These are phyloP conservation scores for Ecliptopera silaceata DNA, from an alignment of 2,888 invertebrate genomes.

Conservation along the genomic window DNA sequence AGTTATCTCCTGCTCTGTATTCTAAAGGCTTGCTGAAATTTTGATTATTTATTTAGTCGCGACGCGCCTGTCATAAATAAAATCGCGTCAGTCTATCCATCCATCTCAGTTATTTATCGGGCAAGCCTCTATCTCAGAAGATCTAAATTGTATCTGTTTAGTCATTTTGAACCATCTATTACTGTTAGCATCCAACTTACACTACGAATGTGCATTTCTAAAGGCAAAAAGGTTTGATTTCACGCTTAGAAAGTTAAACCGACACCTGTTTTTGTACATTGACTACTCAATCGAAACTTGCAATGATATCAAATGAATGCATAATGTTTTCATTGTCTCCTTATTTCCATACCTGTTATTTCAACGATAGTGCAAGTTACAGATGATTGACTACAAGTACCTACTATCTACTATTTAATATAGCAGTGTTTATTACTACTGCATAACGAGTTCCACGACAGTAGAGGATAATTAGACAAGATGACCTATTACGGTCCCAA, in stretches of 20 bases:
- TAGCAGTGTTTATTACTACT: neutral
- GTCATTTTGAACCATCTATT: neutral
- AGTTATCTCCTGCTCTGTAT: constrained; percentile 81
- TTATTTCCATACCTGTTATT: constrained; percentile 26
- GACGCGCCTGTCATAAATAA: neutral
- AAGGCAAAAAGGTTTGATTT: constrained; percentile 12
- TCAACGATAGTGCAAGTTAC: constrained; percentile 17
- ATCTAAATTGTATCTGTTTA: neutral
- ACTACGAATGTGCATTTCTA: neutral
- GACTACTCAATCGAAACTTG: constrained; percentile 22
- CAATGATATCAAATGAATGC: constrained; percentile 23
- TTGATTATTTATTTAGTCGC: neutral
- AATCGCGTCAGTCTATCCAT: neutral
- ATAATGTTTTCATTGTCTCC: constrained; percentile 21
- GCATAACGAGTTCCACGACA: neutral
- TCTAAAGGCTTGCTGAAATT: constrained; percentile 77
- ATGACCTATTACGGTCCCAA: constrained; percentile 21
- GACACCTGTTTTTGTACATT: constrained; percentile 18
- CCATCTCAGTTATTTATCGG: neutral
- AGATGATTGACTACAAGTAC: constrained; percentile 1
- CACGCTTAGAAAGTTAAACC: constrained; percentile 17
- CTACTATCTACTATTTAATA: neutral
- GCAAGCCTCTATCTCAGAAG: too few relatives aligned
- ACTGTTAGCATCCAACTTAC: too few relatives aligned
- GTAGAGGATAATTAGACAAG: constrained; percentile 16